These are phyloP conservation scores for Peromyscus maniculatus DNA, from an alignment of 2,113 vertebrate species.

Conservation along the genomic window DNA sequence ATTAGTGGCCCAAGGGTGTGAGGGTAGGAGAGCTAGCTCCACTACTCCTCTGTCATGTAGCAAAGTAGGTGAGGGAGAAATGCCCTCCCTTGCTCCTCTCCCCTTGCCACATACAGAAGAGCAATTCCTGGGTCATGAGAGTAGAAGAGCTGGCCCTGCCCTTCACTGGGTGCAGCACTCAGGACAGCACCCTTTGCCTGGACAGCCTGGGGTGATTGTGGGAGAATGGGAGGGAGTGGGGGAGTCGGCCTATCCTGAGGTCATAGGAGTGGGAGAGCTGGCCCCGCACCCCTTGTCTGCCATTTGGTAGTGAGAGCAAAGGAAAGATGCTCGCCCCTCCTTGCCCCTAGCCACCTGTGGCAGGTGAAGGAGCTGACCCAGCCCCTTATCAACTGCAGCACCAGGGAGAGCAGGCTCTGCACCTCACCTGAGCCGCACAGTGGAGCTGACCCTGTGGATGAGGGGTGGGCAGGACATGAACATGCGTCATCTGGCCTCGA, in stretches of 20 bases:
- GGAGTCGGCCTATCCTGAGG: not conserved
- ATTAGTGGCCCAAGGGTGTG: not conserved
- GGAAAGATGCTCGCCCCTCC: not conserved
- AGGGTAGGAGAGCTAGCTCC: not conserved
- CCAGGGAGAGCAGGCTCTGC: too few relatives aligned
- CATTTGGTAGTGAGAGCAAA: not conserved
- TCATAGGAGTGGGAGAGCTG: not conserved
- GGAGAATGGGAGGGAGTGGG: not conserved
- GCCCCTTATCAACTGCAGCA: too few relatives aligned
- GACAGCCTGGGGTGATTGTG: not conserved
- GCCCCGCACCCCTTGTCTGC: too few relatives aligned
- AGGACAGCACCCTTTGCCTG: not conserved
- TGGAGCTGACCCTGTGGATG: not conserved
- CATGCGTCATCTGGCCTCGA: not conserved
- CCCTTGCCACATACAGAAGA: too few relatives aligned
- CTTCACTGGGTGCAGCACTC: not conserved
- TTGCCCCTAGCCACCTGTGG: too few relatives aligned
- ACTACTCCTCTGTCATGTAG: too few relatives aligned
- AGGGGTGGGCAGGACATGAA: not conserved
- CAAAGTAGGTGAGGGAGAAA: not conserved
- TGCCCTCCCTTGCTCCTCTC: not conserved
- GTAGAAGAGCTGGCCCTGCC: not conserved
- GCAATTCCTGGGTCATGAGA: not conserved
- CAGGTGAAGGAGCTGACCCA: too few relatives aligned
- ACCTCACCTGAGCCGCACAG: too few relatives aligned